Conservation (phyloP, 2,113 vertebrate species). For the Xerus inauris region DNA sequence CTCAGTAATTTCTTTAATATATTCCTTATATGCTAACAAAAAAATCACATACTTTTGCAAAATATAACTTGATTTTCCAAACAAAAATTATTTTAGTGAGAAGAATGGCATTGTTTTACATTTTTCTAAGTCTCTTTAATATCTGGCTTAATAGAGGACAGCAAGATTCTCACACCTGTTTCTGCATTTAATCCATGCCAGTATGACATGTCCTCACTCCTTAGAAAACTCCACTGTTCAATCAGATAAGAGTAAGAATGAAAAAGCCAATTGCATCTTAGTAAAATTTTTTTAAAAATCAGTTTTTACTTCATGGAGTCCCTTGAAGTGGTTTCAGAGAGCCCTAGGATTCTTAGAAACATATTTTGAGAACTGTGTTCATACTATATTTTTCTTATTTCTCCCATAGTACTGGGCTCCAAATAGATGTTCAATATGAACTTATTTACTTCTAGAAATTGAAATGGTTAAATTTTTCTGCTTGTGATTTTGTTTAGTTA, state of each 20-base stretch:
- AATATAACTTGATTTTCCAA: background rate
- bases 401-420: background rate
- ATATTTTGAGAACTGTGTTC: background rate
- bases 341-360: background rate
- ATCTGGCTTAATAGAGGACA: background rate
- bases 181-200: background rate
- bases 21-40: background rate
- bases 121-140: background rate
- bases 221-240: background rate
- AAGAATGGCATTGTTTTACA: background rate
- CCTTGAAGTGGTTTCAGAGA: background rate
- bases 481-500: background rate
- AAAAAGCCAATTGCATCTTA: background rate
- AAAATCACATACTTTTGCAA: background rate
- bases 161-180: too few relatives aligned
- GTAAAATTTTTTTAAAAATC: background rate
- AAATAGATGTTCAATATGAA: background rate
- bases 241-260: background rate
- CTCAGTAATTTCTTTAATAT: conserved; percentile 15
- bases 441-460: background rate
- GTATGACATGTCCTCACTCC: background rate
- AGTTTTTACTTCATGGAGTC: background rate
- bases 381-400: conserved; percentile 8
- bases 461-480: background rate
- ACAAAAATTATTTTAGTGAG: background rate